These are phyloP conservation scores for Helogale parvula DNA, from an alignment of 2,113 vertebrate genomes.

Conservation along the genomic window DNA sequence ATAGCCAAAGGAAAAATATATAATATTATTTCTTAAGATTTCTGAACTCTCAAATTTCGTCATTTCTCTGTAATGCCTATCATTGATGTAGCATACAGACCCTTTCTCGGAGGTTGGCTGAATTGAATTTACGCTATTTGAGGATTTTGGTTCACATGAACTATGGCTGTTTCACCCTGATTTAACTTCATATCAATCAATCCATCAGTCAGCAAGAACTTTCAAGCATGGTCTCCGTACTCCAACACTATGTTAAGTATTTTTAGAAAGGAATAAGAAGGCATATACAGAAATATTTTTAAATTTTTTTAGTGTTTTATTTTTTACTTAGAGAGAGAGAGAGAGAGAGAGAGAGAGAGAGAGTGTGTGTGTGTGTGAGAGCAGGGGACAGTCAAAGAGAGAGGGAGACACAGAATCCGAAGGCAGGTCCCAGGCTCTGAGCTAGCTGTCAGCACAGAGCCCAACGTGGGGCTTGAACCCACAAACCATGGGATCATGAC, in stretches of 20 bases:
- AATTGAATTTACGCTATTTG: neutral
- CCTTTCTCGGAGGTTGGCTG: neutral
- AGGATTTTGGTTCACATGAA: neutral
- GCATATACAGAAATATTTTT: neutral
- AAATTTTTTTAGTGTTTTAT: no score
- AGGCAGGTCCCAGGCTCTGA: no score
- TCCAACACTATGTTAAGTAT: neutral
- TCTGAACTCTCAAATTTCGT: neutral
- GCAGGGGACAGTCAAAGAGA: no score
- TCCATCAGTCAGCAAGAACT: slow-evolving; percentile 6
- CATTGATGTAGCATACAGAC: neutral
- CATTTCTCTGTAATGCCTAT: slow-evolving; percentile 7
- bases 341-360: no score
- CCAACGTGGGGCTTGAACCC: no score
- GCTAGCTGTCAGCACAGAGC: no score
- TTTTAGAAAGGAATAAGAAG: neutral
- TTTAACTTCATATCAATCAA: neutral
- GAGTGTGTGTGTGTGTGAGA: no score
- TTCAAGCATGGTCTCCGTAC: neutral
- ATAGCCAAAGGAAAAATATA: neutral
- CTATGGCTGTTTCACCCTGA: neutral
- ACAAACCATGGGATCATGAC: no score
- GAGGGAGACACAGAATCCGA: no score
- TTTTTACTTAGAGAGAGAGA: no score
- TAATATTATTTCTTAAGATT: neutral